These are phyloP conservation scores for Catamblyrhynchus diadema DNA, from an alignment of 2,797 vertebrate genomes.

Conservation along the genomic window DNA sequence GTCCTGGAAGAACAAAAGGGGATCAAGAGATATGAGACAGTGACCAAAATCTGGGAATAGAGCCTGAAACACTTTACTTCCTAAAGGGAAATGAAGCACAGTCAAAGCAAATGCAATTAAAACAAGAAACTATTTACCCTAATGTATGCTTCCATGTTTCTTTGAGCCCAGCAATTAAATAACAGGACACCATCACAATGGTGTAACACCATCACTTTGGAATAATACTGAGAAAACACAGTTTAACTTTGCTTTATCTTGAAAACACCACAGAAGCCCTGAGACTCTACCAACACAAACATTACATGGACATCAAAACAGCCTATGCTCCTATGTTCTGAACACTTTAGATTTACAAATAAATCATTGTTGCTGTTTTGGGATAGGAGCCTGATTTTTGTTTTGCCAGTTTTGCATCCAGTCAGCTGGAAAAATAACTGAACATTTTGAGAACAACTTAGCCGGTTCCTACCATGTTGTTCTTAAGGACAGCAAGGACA, in stretches of 20 bases:
- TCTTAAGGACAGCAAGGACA: not conserved
- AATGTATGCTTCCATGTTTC: not conserved
- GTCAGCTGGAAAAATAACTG: not conserved
- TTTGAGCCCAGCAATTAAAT: not conserved
- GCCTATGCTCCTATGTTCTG: not conserved
- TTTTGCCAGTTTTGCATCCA: not conserved
- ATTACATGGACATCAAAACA: not conserved
- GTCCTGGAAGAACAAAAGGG: not conserved
- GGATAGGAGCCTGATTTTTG: not conserved
- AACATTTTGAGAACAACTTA: not conserved
- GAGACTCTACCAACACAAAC: not conserved
- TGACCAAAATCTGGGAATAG: not conserved
- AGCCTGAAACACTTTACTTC: not conserved
- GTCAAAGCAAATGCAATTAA: not conserved
- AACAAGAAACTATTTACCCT: not conserved
- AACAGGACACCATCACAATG: not conserved
- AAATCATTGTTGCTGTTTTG: slow-evolving; percentile 12
- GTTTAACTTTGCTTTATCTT: not conserved
- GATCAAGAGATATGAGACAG: not conserved
- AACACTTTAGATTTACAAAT: not conserved
- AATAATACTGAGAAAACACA: not conserved
- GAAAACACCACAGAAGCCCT: not conserved
- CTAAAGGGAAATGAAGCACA: not conserved
- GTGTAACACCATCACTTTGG: not conserved
- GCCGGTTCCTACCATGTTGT: not conserved